Evolutionary conservation across 1,140 invertebrate genomes (phyloP).

Genomic region (Drosophila kanapiae): DNA sequence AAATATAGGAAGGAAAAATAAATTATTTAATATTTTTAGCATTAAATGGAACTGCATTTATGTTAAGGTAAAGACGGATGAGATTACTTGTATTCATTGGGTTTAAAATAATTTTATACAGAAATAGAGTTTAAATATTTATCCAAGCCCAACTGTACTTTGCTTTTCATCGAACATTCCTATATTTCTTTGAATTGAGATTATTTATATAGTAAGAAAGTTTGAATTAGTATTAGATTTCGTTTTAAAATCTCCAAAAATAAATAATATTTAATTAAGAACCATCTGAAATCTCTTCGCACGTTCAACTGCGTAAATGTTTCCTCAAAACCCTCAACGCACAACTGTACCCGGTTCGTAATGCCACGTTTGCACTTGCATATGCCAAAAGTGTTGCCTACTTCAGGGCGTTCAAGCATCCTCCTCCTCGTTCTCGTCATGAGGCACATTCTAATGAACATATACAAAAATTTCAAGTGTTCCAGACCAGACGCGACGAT

Average conservation of each 20-base stretch:
- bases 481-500: slow-evolving; percentile 79
- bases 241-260: too few relatives aligned
- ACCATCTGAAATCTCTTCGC: not conserved
- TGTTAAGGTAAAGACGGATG: not conserved
- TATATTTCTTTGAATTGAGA: too few relatives aligned
- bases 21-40: slow-evolving; percentile 14
- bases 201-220: too few relatives aligned
- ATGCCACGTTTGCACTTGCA: slow-evolving; percentile 19
- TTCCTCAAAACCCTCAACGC: slow-evolving; percentile 7
- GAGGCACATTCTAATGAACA: slow-evolving; percentile 78
- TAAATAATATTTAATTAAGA: not conserved
- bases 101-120: too few relatives aligned
- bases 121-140: not conserved
- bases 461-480: slow-evolving; percentile 70
- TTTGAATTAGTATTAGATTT: too few relatives aligned
- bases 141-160: not conserved
- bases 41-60: slow-evolving; percentile 12
- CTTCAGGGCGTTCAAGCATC: slow-evolving; percentile 73
- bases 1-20: slow-evolving; percentile 37
- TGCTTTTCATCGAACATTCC: too few relatives aligned
- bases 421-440: slow-evolving; percentile 16
- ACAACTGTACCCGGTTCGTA: slow-evolving; percentile 48
- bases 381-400: slow-evolving; percentile 73
- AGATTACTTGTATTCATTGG: not conserved
- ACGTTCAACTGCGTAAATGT: not conserved